A percentile compares a stretch with the other conserved stretches of the same genome.
These are phyloP conservation scores for Danaus melanippus DNA, from an alignment of 1,140 invertebrate species.

Conservation along the genomic window DNA sequence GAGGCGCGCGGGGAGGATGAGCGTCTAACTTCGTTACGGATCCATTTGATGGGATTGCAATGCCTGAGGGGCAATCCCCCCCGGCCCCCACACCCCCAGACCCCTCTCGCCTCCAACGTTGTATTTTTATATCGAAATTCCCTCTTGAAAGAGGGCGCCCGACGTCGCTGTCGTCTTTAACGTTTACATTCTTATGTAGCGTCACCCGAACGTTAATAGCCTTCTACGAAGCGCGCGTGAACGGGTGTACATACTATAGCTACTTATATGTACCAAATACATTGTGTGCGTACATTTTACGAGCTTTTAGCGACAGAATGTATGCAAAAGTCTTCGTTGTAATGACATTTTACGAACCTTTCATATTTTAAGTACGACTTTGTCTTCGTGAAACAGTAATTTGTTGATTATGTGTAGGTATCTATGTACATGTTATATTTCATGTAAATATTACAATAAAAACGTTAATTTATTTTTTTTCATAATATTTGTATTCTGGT, in stretches of 20 bases:
- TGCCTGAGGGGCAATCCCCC: slow-evolving; percentile 73
- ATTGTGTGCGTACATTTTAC: slow-evolving; percentile 32
- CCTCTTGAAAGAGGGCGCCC: slow-evolving; percentile 47
- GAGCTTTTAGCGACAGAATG: slow-evolving; percentile 51
- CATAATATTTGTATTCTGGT: too few relatives aligned
- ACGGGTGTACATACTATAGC: slow-evolving; percentile 26
- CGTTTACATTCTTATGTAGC: slow-evolving; percentile 54
- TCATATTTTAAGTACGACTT: slow-evolving; percentile 49
- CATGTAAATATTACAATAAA: slow-evolving; percentile 11
- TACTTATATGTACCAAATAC: slow-evolving; percentile 20
- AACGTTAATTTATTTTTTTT: too few relatives aligned
- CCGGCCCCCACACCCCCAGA: slow-evolving; percentile 58
- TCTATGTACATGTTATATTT: too few relatives aligned
- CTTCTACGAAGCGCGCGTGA: slow-evolving; percentile 43
- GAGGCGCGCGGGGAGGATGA: slow-evolving; percentile 39
- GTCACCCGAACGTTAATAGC: slow-evolving; percentile 66
- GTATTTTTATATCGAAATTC: slow-evolving; percentile 68
- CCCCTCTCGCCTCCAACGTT: slow-evolving; percentile 35
- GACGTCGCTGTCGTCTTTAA: slow-evolving; percentile 60
- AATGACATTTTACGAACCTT: slow-evolving; percentile 55
- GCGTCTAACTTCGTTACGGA: slow-evolving; percentile 50
- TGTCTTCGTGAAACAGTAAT: slow-evolving; percentile 38
- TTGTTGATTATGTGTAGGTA: slow-evolving; percentile 12
- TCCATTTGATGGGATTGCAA: slow-evolving; percentile 69
- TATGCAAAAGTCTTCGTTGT: slow-evolving; percentile 48